Base-by-base conservation (phyloP, 2,113 vertebrate species). In the Electrona antarctica region DNA sequence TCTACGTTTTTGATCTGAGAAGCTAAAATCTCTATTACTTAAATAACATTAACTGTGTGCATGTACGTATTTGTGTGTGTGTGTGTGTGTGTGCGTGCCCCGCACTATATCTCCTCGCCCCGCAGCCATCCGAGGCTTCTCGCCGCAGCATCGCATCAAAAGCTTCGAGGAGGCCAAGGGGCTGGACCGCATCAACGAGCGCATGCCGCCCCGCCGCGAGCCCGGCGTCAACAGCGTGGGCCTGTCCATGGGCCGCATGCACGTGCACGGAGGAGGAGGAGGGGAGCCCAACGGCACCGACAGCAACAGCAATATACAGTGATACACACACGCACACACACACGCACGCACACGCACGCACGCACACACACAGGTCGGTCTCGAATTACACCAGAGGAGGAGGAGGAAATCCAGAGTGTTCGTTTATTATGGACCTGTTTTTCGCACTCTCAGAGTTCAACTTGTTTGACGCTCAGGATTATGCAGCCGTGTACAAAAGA, bases 291-390 rank as follows among this genome's bases (percentile, higher is more conserved):
- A 94, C n/a, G 93, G 93, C 63, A 93, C 93, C 41, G 93, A 94
- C 71, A 93, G 88, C 91, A 94, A 94, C 91, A 93, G 93, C 91
- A 94, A 94, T 91, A 92, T 93, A 79, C 92, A 93, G 92, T 93
- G 93, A 94, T 88, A 84, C 49, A n/a, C 8, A 28, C 55, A 61
- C 54, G 54, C 60, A 21, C 73, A 76, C 49, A n/a, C 8, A 28
- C 55, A 61, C 54, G 56, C 60, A 21, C 73, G 74, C 49, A n/a
- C 8, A 28, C 55, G 60, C 54, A 52, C 60, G 14, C 66, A 59
- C 12, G 66, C 73, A 62, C 81, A 65, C 21, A 21, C 21, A 1
- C 21, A 21, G 21, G 21, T n/a, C 21, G 21, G 33, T 41, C 33
- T 41, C 33, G 21, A 41, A 41, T 41, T 41, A 41, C 33, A 6